Conservation (phyloP, 2,113 vertebrate species). For the Chloropsis hardwickii region DNA sequence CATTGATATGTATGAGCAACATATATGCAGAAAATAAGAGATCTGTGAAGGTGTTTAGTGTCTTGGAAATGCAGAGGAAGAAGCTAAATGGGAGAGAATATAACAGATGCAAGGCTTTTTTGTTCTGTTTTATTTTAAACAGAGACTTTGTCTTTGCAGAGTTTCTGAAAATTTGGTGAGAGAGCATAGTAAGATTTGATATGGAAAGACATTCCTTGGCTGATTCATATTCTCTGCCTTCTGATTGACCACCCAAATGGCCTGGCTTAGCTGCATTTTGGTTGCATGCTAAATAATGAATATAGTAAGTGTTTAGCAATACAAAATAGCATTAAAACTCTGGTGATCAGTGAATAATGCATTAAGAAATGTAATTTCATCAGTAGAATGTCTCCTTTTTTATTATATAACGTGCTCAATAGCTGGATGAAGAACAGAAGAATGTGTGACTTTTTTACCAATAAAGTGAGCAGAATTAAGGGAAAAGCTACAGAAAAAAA, state of each 20-base stretch:
- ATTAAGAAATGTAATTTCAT: slow-evolving; percentile 51
- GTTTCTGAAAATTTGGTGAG: not conserved
- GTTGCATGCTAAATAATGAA: slow-evolving; percentile 37
- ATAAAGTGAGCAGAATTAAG: not conserved
- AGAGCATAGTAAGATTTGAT: not conserved
- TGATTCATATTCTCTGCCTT: not conserved
- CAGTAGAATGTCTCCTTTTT: not conserved
- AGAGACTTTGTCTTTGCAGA: not conserved
- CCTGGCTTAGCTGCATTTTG: slow-evolving; percentile 21
- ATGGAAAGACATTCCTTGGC: not conserved
- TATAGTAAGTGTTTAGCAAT: slow-evolving; percentile 10
- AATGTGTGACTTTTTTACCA: not conserved
- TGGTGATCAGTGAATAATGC: slow-evolving; percentile 42
- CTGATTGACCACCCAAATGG: slow-evolving; percentile 32
- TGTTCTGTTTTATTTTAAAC: not conserved
- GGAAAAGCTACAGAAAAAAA: not conserved
- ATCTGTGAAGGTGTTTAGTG: not conserved
- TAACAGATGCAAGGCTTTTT: not conserved
- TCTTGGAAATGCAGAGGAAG: not conserved
- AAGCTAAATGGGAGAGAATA: not conserved
- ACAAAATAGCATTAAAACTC: slow-evolving; percentile 21
- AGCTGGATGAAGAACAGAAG: slow-evolving; percentile 4
- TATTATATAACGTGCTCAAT: not conserved
- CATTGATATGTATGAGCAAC: not conserved
- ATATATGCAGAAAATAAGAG: not conserved